A percentile compares a stretch with the other conserved stretches of the same genome.
Conservation (phyloP, 2,797 vertebrate species). For the Squalus acanthias region DNA sequence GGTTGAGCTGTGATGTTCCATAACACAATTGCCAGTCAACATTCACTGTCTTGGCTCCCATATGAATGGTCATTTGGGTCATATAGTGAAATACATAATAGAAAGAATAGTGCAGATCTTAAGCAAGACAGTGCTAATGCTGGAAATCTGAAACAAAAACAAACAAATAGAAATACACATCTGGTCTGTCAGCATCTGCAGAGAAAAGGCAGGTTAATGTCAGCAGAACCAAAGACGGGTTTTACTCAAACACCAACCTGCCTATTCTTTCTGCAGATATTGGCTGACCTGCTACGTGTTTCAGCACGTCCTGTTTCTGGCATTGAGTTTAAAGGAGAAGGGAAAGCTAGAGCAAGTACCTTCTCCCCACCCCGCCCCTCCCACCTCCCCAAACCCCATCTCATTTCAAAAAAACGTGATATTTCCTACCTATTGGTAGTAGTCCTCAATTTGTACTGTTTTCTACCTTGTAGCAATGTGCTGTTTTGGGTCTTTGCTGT, state of each 20-base stretch:
- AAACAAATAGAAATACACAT: no score
- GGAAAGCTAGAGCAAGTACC: not conserved
- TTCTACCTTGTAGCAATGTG: not conserved
- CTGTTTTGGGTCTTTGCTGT: not conserved
- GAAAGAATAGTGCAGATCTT: not conserved
- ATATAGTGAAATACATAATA: not conserved
- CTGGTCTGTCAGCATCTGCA: not conserved
- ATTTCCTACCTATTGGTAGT: not conserved
- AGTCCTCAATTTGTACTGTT: not conserved
- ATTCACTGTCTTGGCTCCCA: no score
- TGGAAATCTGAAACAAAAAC: no score
- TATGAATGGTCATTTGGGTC: not conserved
- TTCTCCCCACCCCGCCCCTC: no score
- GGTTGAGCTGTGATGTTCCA: not conserved
- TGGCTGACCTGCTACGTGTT: not conserved
- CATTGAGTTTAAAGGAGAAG: not conserved
- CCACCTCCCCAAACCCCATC: not conserved
- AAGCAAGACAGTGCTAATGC: not conserved
- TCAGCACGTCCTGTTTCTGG: not conserved
- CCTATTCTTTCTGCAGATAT: not conserved
- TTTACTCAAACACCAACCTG: not conserved
- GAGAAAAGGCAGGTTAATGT: not conserved
- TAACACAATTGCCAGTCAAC: not conserved
- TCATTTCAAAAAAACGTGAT: not conserved
- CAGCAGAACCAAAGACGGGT: not conserved